Conservation (phyloP, 1,140 invertebrate genomes). For the Drosophila sturtevanti region DNA sequence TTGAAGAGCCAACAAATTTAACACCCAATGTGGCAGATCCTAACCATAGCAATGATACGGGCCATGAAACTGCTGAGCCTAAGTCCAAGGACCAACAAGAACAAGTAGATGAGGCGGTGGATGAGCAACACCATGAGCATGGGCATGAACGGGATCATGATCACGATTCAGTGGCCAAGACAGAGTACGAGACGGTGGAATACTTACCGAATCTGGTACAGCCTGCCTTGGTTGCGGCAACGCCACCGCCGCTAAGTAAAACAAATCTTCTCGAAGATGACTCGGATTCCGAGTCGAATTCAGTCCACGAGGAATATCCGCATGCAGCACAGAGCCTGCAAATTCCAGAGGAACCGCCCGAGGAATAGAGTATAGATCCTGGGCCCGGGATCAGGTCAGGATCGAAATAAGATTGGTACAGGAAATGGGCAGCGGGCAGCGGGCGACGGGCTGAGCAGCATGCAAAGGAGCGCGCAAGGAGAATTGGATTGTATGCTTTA, state of each 20-base stretch:
- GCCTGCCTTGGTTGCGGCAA: slow-evolving; percentile 32
- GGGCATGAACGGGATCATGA: slow-evolving; percentile 28
- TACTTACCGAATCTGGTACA: slow-evolving; percentile 71
- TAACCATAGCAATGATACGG: slow-evolving; percentile 16
- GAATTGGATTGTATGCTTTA: slow-evolving; percentile 66
- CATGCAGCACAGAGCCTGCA: slow-evolving; percentile 76
- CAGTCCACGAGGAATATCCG: slow-evolving; percentile 75
- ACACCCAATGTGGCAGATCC: slow-evolving; percentile 2
- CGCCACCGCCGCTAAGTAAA: slow-evolving; percentile 50
- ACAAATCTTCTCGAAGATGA: slow-evolving; percentile 72
- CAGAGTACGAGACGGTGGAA: slow-evolving; percentile 76
- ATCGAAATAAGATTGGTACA: slow-evolving; percentile 13
- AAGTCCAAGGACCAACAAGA: neutral
- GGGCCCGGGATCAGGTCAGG: neutral
- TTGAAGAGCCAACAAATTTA: slow-evolving; percentile 52
- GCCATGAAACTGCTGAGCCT: slow-evolving; percentile 17
- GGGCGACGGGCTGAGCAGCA: slow-evolving; percentile 41
- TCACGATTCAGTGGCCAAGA: slow-evolving; percentile 67
- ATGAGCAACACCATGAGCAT: slow-evolving; percentile 14
- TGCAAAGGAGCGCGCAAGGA: slow-evolving; percentile 47
- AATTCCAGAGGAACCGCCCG: slow-evolving; percentile 79
- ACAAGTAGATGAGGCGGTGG: neutral
- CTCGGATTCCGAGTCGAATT: slow-evolving; percentile 74
- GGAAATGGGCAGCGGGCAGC: slow-evolving; percentile 20
- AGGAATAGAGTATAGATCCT: slow-evolving; percentile 47